Base-by-base conservation (phyloP, 2,113 vertebrate species). In the Coryphaenoides rupestris region DNA sequence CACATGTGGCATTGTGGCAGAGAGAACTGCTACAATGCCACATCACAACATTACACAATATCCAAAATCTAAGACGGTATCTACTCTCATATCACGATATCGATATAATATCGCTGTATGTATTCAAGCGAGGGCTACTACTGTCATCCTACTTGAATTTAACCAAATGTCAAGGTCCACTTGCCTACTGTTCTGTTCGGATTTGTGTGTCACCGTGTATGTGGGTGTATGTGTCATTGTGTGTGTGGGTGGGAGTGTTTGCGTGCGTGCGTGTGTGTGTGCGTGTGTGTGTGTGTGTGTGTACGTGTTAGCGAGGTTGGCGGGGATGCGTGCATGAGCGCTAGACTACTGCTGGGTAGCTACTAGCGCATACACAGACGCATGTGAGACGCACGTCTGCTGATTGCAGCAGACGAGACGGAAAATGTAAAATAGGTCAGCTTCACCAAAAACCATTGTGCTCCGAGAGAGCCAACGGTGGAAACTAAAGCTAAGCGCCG, bases 351-450 rank as follows among this genome's bases (percentile, higher is more conserved):
- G 62, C 69, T n/a, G n/a, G n/a, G n/a, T n/a, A n/a, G n/a, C n/a
- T n/a, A n/a, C n/a, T n/a, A n/a, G n/a, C n/a, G n/a, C 65, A 50
- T 74, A 13, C 45, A 75, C 74, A 80, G 28, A 63, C 83, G 75
- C 74, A 56, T 66, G 69, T 74, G 75, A 85, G 83, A 81, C 82
- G 79, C 77, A 81, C 69, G 81, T 79, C 76, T 83, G 83, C 78
- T 84, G 84, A 84, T 83, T 74, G 75, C 75, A 78, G 78, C 76
- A 86, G 86, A 87, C 86, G 84, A 79, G 66, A 83, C 49, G 77
- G 80, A 88, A 89, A 89, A 84, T 75, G 60, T 60, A 82, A 89
- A 89, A 88, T 86, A 87, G 88, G 87, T 86, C 88, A 88, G 82
- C 81, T 81, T 70, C 82, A n/a, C 83, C 77, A 77, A 84, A 84